phyloP scores from a whole-genome alignment of 1,140 invertebrate species.

The Elymnias hypermnestra region DNA sequence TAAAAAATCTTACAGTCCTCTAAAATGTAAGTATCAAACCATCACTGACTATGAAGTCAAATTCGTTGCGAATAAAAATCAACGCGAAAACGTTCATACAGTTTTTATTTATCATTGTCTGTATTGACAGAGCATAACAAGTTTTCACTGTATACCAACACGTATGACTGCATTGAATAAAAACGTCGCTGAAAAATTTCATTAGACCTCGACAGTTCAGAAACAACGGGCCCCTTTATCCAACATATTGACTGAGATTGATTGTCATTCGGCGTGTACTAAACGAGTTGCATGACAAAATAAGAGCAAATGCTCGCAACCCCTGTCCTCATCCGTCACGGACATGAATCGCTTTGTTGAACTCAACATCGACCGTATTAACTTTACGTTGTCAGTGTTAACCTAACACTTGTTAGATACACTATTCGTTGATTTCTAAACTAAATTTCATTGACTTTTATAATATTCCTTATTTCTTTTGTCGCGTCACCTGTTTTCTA shows the following conservation, averaged over 20 bases:
- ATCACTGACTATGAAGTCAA: background rate
- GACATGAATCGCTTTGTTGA: slow-evolving; percentile 52
- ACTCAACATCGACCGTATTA: slow-evolving; percentile 44
- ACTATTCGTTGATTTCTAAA: too few relatives aligned
- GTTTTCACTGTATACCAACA: slow-evolving; percentile 8
- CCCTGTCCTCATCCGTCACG: slow-evolving; percentile 58
- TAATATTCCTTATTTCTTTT: too few relatives aligned
- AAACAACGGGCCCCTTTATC: slow-evolving; percentile 59
- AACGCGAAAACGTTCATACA: background rate
- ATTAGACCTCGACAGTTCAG: slow-evolving; percentile 48
- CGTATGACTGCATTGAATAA: slow-evolving; percentile 15
- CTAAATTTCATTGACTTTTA: too few relatives aligned
- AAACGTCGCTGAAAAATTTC: slow-evolving; percentile 51
- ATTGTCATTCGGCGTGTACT: slow-evolving; percentile 65
- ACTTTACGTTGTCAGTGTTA: slow-evolving; percentile 21
- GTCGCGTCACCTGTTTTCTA: too few relatives aligned
- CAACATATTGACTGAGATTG: slow-evolving; percentile 68
- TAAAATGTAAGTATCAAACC: too few relatives aligned
- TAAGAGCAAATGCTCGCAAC: slow-evolving; percentile 62
- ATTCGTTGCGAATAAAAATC: background rate
- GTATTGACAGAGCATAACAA: slow-evolving; percentile 8
- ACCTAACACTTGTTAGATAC: background rate
- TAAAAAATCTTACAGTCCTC: too few relatives aligned
- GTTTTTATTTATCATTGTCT: too few relatives aligned
- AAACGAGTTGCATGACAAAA: slow-evolving; percentile 61